Conservation (phyloP, 2,888 invertebrate genomes). For the Spatulosminthurus flaviceps region DNA sequence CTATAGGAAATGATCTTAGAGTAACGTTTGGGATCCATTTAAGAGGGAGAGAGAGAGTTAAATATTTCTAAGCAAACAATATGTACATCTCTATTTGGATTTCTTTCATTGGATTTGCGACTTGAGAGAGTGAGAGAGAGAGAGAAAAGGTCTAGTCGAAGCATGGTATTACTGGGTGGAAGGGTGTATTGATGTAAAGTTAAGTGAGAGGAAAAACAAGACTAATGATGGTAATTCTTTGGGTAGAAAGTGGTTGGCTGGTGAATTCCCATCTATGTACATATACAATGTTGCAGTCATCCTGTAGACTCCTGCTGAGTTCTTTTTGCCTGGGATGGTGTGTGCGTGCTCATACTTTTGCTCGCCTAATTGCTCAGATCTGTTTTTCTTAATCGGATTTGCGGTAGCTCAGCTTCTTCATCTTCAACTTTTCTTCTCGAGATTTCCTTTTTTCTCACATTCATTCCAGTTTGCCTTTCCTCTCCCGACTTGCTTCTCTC, state of each 20-base stretch:
- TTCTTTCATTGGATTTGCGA: background rate
- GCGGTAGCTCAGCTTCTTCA: conserved; percentile 42
- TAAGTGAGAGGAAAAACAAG: conserved; percentile 40
- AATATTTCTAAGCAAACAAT: too few relatives aligned
- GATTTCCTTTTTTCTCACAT: conserved; percentile 47
- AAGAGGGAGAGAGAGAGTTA: too few relatives aligned
- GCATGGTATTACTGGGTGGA: background rate
- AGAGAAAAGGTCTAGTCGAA: background rate
- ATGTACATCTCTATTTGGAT: background rate
- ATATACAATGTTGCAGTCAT: background rate
- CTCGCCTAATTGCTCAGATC: conserved; percentile 45
- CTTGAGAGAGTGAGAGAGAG: background rate
- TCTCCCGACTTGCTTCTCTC: conserved; percentile 2
- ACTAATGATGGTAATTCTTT: conserved; percentile 35
- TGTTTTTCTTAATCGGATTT: conserved; percentile 47
- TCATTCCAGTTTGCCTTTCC: conserved; percentile 50
- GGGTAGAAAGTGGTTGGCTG: conserved; percentile 2
- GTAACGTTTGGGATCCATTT: too few relatives aligned
- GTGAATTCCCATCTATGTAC: background rate
- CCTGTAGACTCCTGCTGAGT: background rate
- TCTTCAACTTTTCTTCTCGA: conserved; percentile 33
- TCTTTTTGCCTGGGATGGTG: conserved; percentile 3
- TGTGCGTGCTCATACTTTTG: conserved; percentile 32
- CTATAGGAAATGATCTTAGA: too few relatives aligned
- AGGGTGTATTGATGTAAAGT: conserved; percentile 35